Evolutionary conservation across 2,797 vertebrate genomes (phyloP), one percentile per base, ranked within the genome.

Genomic region (Microchirus variegatus): DNA sequence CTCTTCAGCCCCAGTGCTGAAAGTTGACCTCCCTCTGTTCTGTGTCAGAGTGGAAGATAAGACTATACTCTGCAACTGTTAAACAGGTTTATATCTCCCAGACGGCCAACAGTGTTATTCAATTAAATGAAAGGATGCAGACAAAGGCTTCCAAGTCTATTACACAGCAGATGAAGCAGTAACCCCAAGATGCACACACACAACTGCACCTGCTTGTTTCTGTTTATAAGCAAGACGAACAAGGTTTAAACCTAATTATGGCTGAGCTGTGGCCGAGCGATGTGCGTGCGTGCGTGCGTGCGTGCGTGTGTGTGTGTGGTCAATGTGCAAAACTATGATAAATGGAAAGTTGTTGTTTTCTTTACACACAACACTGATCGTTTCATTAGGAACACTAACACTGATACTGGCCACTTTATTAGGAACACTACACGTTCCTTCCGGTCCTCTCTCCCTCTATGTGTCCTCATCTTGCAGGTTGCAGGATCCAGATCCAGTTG

Each of bases 81-180:
- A 68, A 65, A 82, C 51, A 36, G 57, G 61, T 61, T 49, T 66
- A 45, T 50, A 26, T 63, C 45, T 75, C 71, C 61, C 77, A 43
- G 57, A 65, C 62, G 57, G 73, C 54, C 48, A 47, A 58, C 59
- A 54, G 41, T 75, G 53, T 49, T 63, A 84, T 71, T 80, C 54
- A 59, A 63, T 78, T 77, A 75, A 73, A 73, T 67, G 41, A 11
- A 63, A 52, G 38, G 53, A 77, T 59, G 53, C 19, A 77, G 69
- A 70, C 63, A 62, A 19, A 12, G 44, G 48, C 45, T 57, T 81
- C 55, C 57, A 58, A 75, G 48, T 50, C 68, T 70, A 80, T 89
- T 88, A 82, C 59, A 58, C 49, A 49, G 53, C 54, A 76, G 71
- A 81, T 63, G 68, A 57, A 77, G 53, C 59, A 70, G 61, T 47